These are phyloP conservation scores for Choristoneura fumiferana DNA, from an alignment of 1,140 invertebrate genomes.

Conservation along the genomic window DNA sequence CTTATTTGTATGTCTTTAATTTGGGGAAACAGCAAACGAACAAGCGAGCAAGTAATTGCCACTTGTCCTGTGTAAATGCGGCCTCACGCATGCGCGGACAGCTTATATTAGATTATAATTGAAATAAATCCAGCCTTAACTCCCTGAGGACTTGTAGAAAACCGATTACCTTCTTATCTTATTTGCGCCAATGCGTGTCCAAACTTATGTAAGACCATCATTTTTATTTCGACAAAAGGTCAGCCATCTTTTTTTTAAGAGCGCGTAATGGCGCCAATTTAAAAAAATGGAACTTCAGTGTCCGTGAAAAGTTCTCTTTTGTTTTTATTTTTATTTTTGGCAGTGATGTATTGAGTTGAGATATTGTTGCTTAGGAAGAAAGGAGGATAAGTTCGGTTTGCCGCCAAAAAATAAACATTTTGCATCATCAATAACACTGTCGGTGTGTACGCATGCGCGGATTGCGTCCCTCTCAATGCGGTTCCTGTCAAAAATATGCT, in stretches of 20 bases:
- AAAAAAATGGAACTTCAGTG: background rate
- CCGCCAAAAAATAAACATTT: conserved; percentile 74
- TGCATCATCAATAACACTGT: conserved; percentile 62
- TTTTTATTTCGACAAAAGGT: background rate
- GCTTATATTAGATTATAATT: conserved; percentile 64
- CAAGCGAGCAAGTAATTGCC: background rate
- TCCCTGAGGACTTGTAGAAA: conserved; percentile 43
- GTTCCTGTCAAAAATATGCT: conserved; percentile 73
- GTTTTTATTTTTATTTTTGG: background rate
- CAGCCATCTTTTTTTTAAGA: background rate
- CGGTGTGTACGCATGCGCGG: conserved; percentile 54
- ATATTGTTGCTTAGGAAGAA: background rate
- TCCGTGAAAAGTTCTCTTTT: background rate
- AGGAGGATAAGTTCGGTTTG: conserved; percentile 33
- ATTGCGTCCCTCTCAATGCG: conserved; percentile 30
- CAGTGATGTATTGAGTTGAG: background rate
- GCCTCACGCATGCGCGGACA: conserved; percentile 55
- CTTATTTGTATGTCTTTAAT: too few species aligned
- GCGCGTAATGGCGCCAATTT: background rate
- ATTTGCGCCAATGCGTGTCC: conserved; percentile 24
- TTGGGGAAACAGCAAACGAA: too few species aligned
- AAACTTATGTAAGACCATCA: conserved; percentile 5
- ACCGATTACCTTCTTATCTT: conserved; percentile 49
- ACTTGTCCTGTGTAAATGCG: conserved; percentile 48
- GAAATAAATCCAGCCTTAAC: conserved; percentile 69